These are phyloP conservation scores for Macrosiphum euphorbiae DNA, from an alignment of 2,888 invertebrate species.

Conservation along the genomic window DNA sequence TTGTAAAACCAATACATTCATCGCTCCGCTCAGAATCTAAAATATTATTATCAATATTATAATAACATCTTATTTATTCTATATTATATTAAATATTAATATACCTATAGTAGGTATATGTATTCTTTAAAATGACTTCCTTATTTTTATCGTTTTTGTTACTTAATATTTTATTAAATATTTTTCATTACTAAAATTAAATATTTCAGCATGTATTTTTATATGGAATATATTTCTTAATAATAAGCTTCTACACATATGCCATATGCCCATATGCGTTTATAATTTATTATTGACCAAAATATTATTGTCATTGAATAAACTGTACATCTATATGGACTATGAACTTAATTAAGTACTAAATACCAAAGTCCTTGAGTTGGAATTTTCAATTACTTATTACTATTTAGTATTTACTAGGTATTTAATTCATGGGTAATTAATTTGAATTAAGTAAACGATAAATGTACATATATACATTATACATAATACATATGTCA, in stretches of 20 bases:
- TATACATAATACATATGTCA: neutral
- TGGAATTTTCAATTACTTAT: constrained; percentile 9
- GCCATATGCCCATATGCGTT: neutral
- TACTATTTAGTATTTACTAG: neutral
- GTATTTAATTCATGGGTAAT: neutral
- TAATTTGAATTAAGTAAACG: neutral
- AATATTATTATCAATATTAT: too few species aligned
- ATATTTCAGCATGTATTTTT: neutral
- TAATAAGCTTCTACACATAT: neutral
- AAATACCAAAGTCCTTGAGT: neutral
- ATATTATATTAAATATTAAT: too few species aligned
- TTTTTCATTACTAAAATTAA: neutral
- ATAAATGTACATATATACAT: neutral
- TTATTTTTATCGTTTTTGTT: neutral
- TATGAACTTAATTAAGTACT: neutral
- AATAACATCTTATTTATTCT: too few species aligned
- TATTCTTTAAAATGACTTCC: too few species aligned
- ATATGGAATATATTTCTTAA: neutral
- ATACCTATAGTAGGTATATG: too few species aligned
- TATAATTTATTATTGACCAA: neutral
- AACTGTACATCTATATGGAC: neutral
- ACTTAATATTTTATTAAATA: neutral
- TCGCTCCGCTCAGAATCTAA: too few species aligned
- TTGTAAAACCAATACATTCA: too few species aligned
- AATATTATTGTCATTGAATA: neutral